Conservation (phyloP, 2,888 invertebrate genomes). For the Caenorhabditis imperialis region DNA sequence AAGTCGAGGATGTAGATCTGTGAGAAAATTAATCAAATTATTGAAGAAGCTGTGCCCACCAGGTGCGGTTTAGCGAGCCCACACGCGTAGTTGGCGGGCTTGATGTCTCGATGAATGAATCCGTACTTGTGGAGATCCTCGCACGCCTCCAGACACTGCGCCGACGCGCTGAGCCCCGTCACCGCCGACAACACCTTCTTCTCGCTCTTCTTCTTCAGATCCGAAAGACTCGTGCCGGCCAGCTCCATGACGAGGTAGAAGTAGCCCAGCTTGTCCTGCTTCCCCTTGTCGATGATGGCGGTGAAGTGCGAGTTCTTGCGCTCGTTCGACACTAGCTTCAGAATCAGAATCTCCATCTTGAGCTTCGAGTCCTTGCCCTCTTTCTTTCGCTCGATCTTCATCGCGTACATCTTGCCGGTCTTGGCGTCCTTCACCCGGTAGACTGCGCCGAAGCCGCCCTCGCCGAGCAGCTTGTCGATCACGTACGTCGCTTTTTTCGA, state of each 20-base stretch:
- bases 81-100: constrained; percentile 72
- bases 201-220: constrained; percentile 63
- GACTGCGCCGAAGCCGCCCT: constrained; percentile 72
- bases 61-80: constrained; percentile 54
- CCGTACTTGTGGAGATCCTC: constrained; percentile 73
- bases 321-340: constrained; percentile 64
- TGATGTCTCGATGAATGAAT: constrained; percentile 73
- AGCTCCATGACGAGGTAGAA: constrained; percentile 72
- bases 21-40: neutral
- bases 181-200: constrained; percentile 61
- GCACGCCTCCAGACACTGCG: constrained; percentile 73
- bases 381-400: constrained; percentile 73
- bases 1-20: constrained; percentile 73
- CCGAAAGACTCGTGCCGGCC: constrained; percentile 67
- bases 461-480: constrained; percentile 64
- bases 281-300: constrained; percentile 67
- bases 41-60: neutral
- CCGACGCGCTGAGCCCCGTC: constrained; percentile 65
- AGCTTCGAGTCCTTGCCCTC: constrained; percentile 69
- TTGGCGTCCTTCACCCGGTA: constrained; percentile 58
- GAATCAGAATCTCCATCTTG: constrained; percentile 73
- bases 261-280: constrained; percentile 61
- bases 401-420: constrained; percentile 60
- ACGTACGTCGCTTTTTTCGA: constrained; percentile 58
- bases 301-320: constrained; percentile 67